A percentile compares a stretch with the other conserved stretches of the same genome.
phyloP scores from a whole-genome alignment of 2,888 invertebrate genomes.

The Nemotelus pantherinus region DNA sequence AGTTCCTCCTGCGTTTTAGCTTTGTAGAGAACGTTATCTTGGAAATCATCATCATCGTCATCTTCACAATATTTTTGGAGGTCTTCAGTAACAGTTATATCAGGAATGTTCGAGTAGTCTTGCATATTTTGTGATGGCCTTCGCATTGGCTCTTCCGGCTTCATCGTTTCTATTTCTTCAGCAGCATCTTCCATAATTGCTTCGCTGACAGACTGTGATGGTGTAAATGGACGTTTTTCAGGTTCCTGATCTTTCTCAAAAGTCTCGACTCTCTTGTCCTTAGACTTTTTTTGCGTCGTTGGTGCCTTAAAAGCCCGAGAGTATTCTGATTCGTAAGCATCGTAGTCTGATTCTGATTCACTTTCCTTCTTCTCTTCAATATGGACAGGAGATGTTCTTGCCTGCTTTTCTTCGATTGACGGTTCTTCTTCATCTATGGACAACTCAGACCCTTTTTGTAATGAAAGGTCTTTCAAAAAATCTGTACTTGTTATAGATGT shows the following conservation, averaged over 20 bases:
- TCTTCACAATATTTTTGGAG: constrained; percentile 58
- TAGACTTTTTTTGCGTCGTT: constrained; percentile 60
- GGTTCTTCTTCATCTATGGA: constrained; percentile 54
- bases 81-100: constrained; percentile 64
- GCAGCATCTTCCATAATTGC: constrained; percentile 63
- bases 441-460: constrained; percentile 58
- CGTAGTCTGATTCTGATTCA: constrained; percentile 66
- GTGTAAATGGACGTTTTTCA: constrained; percentile 62
- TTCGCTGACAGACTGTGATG: constrained; percentile 62
- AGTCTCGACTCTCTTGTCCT: constrained; percentile 59
- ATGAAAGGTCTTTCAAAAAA: constrained; percentile 59
- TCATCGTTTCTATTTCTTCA: constrained; percentile 60
- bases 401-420: constrained; percentile 61
- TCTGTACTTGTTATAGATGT: constrained; percentile 59
- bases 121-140: constrained; percentile 63
- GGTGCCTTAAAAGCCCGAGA: constrained; percentile 65
- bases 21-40: constrained; percentile 61
- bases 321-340: constrained; percentile 66
- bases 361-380: constrained; percentile 63
- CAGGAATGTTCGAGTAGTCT: constrained; percentile 63
- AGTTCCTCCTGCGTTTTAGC: constrained; percentile 62
- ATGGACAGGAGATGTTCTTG: constrained; percentile 52
- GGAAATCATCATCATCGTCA: constrained; percentile 59
- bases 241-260: constrained; percentile 62
- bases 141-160: constrained; percentile 56